These are phyloP conservation scores for Sapajus apella DNA, from an alignment of 2,113 vertebrate genomes.

Conservation along the genomic window DNA sequence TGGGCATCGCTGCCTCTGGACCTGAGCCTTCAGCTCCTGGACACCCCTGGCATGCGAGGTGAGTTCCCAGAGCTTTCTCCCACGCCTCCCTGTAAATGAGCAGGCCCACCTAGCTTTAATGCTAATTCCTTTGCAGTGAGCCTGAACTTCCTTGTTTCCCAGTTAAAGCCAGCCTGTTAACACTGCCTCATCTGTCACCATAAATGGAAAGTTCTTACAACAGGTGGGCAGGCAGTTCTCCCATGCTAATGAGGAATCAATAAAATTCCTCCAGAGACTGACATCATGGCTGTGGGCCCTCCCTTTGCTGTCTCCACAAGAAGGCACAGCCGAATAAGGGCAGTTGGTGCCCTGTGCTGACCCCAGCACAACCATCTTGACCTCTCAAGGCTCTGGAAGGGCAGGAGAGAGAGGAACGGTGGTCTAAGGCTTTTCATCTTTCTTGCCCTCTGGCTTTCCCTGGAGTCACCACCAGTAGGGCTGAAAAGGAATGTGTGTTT, in stretches of 20 bases:
- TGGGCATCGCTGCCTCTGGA: neutral
- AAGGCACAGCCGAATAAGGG: neutral
- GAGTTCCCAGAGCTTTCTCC: neutral
- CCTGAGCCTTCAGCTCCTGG: neutral
- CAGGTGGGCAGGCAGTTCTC: slow-evolving; percentile 62
- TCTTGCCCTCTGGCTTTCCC: neutral
- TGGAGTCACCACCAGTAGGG: neutral
- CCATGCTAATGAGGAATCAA: slow-evolving; percentile 73
- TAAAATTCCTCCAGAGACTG: slow-evolving; percentile 63
- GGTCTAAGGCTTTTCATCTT: neutral
- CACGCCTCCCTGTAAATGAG: neutral
- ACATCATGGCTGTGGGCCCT: slow-evolving; percentile 44
- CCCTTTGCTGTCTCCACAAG: slow-evolving; percentile 44
- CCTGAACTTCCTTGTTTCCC: slow-evolving; percentile 39
- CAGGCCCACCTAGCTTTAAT: slow-evolving; percentile 7
- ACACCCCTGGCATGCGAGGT: neutral
- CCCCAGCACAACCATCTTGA: neutral
- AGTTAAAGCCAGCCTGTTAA: slow-evolving; percentile 64
- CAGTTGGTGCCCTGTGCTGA: neutral
- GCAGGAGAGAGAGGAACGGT: neutral
- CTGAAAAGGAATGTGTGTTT: neutral
- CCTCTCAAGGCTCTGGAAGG: neutral
- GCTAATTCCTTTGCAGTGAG: slow-evolving; percentile 63
- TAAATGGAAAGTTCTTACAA: slow-evolving; percentile 61
- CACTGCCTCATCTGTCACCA: slow-evolving; percentile 63